Evolutionary conservation across 2,888 invertebrate genomes (phyloP).

Genomic region (Cetonia aurata): DNA sequence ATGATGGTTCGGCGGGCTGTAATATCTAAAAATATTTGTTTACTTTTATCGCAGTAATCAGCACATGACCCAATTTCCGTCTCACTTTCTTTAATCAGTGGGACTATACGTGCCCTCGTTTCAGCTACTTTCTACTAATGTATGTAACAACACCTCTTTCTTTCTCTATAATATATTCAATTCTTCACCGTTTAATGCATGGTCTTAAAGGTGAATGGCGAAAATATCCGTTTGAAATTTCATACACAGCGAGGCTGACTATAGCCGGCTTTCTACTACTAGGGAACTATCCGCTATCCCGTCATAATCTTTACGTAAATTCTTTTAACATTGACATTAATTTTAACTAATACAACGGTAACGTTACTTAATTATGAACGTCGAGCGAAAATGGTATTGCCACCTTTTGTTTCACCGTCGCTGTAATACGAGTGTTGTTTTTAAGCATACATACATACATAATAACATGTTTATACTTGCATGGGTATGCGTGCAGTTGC

Average conservation of each 20-base stretch:
- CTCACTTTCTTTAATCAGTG: conserved; percentile 36
- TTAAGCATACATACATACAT: no score
- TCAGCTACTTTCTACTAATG: conserved; percentile 33
- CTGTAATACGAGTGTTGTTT: no score
- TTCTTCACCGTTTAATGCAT: conserved; percentile 20
- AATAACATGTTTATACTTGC: no score
- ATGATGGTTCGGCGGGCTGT: conserved; percentile 2
- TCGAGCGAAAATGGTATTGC: no score
- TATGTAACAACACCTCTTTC: conserved; percentile 20
- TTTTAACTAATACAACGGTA: conserved; percentile 29
- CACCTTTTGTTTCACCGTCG: no score
- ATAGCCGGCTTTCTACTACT: conserved; percentile 15
- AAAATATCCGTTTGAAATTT: conserved; percentile 29
- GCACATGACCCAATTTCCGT: conserved; percentile 35
- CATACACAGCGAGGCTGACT: conserved; percentile 11
- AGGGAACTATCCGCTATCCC: conserved; percentile 11
- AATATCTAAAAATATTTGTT: conserved; percentile 38
- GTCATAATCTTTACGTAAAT: conserved; percentile 33
- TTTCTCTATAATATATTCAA: conserved; percentile 32
- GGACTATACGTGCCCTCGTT: conserved; percentile 26
- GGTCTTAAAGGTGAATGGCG: conserved; percentile 34
- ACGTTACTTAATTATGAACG: conserved; percentile 31
- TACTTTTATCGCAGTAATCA: conserved; percentile 35
- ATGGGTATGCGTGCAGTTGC: no score
- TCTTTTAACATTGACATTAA: conserved; percentile 39